phyloP scores from a whole-genome alignment of 37 sponge, comb jelly and placozoan genomes.

The Spongia lamella region DNA sequence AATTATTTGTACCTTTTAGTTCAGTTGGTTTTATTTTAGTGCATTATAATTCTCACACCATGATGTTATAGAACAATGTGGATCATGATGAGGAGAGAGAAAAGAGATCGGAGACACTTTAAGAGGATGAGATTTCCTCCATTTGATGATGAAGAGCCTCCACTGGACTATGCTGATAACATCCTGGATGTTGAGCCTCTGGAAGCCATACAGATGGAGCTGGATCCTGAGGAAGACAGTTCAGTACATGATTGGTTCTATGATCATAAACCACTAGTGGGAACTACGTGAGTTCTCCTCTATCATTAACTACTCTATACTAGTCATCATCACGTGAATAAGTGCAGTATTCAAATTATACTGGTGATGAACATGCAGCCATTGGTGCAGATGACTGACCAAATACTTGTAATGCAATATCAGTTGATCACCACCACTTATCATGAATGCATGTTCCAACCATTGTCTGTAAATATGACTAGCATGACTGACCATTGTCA shows the following conservation, averaged over 20 bases:
- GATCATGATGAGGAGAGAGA: slow-evolving; percentile 99
- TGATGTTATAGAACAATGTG: slow-evolving; percentile 86
- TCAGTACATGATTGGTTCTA: slow-evolving; percentile 96
- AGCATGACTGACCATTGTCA: too few species aligned
- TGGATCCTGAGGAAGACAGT: slow-evolving; percentile 94
- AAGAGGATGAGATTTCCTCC: slow-evolving; percentile 99
- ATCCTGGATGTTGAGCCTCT: slow-evolving; percentile 98
- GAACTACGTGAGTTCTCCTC: slow-evolving; percentile 67
- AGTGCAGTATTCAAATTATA: too few species aligned
- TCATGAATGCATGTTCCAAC: too few species aligned
- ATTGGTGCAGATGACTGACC: too few species aligned
- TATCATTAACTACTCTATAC: too few species aligned
- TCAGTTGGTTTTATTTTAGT: not conserved
- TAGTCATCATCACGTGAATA: too few species aligned
- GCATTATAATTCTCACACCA: not conserved
- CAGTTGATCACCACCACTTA: too few species aligned
- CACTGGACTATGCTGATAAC: slow-evolving; percentile 98
- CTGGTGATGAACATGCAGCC: too few species aligned
- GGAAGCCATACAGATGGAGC: slow-evolving; percentile 98
- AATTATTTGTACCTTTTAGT: not conserved
- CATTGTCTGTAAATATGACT: too few species aligned
- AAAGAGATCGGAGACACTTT: slow-evolving; percentile 97
- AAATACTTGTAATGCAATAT: too few species aligned
- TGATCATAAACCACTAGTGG: slow-evolving; percentile 89
- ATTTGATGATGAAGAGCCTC: slow-evolving; percentile 99